phyloP scores from a whole-genome alignment of 2,888 invertebrate species.

The Machimus rusticus region DNA sequence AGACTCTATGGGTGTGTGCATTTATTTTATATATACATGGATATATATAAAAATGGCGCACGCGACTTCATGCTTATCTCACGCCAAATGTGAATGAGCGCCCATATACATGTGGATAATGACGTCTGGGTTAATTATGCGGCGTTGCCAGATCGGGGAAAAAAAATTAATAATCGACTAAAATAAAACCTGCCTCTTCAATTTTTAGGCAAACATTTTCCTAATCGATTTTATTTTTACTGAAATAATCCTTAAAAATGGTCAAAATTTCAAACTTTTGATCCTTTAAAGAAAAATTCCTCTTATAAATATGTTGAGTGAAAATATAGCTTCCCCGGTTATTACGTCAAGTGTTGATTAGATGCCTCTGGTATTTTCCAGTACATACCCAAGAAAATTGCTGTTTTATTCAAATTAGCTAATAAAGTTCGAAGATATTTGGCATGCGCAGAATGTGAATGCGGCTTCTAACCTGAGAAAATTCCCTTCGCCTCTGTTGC shows the following conservation, averaged over 20 bases:
- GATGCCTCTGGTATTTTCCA: neutral
- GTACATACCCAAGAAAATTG: neutral
- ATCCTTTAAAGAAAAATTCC: neutral
- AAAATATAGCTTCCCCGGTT: neutral
- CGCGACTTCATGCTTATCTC: conserved; percentile 32
- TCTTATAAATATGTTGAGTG: neutral
- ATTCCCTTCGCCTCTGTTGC: neutral
- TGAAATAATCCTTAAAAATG: neutral
- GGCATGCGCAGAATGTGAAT: neutral
- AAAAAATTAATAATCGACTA: neutral
- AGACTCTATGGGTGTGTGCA: neutral
- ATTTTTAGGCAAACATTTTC: neutral
- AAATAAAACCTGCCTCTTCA: neutral
- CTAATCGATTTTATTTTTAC: neutral
- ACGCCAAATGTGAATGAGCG: conserved; percentile 9
- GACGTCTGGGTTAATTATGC: conserved; percentile 51
- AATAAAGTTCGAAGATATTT: neutral
- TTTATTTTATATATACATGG: neutral
- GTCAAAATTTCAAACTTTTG: neutral
- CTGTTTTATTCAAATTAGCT: neutral
- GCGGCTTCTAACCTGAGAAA: neutral
- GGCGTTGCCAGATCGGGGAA: conserved; percentile 45
- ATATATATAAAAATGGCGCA: conserved; percentile 20
- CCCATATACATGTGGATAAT: conserved; percentile 48
- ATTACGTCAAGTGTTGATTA: neutral